Base-by-base conservation (phyloP, 2,888 invertebrate genomes). In the Diaprepes abbreviatus region DNA sequence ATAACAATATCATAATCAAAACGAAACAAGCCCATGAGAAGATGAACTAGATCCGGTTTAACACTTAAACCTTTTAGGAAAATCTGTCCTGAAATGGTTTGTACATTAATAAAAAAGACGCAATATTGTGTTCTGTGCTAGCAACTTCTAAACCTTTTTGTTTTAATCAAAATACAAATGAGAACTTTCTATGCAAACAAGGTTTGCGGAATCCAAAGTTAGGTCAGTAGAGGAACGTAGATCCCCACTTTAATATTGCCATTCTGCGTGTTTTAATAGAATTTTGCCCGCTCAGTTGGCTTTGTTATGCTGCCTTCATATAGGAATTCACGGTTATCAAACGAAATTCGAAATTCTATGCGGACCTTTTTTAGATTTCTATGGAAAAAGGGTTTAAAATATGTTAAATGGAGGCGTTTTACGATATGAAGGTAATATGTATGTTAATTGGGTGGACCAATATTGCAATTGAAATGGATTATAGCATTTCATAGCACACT, bases 341-440 rank as follows among this genome's bases (percentile, higher is more conserved):
- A 12, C 7, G 45, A 24, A 45, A 45, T 45, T 45, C 45, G 45
- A 24, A 45, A 24, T 45, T 45, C 45, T 45, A 45, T 12, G 45
- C 45, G 24, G 12, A 12, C 45, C 24, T 45, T 45, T 24, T 45
- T 45, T 45, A 45, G 45, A 43, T 45, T 45, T 24, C 45, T 24
- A 45, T 45, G 45, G 24, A 45, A 45, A 43, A 45, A 45, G 45
- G 45, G 45, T 45, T 45, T 45, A 45, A 45, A 45, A 24, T 45
- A 45, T 45, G 45, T 24, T 24, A 45, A 45, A 24, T 45, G 14
- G 28, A 40, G 58, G 40, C 19, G 58, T 58, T 58, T 40, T 58
- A 40, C 9, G 40, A 58, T 43, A 58, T 58, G 31, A 59, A 28
- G 24, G 59, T 31, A 59, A 59, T 59, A 59, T 59, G 59, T 59